Base-by-base conservation (phyloP, 2,113 vertebrate species). In the Hypomesus transpacificus region DNA sequence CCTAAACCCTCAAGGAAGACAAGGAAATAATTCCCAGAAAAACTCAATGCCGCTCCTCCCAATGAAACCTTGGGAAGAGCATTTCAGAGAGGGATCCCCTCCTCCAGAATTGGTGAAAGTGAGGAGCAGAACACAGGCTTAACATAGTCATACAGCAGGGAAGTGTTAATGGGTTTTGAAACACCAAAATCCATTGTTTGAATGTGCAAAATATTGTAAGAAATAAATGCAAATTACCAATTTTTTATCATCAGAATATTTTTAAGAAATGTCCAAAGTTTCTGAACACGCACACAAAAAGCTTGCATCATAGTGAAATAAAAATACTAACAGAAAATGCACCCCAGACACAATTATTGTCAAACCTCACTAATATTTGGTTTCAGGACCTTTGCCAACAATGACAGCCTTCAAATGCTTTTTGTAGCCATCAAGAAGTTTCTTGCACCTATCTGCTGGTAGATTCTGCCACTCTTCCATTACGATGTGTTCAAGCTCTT, bases 391-490 rank as follows among this genome's bases (percentile, higher is more conserved):
- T 24, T 66, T 66, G 51, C 14, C 50, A 64, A 18, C 46, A 39
- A 63, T 71, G 50, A 63, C 58, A 50, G 70, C 39, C 50, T 66
- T n/a, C 34, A 65, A 73, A 56, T 24, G n/a, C 64, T 65, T 72
- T 50, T 31, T 51, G 39, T 64, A 34, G 26, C 14, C 24, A 26
- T 62, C n/a, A 64, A 53, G 11, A 66, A 66, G 51, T 21, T 20
- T 73, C 52, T 66, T 21, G 39, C 51, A 21, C 34, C 51, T 66
- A 14, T 73, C 53, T 17, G 28, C 53, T 66, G 63, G 71, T 46
- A 46, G 14, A 58, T 73, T 66, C 63, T 52, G 14, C 54, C 54
- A 26, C 65, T 68, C 72, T 74, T 74, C 71, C 14, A 18, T 57
- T 67, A 11, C 17, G 39, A 28, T 73, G 39, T 59, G 53, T 67